Base-by-base conservation (phyloP, 2,113 vertebrate genomes). In the Microcebus lehilahytsara region DNA sequence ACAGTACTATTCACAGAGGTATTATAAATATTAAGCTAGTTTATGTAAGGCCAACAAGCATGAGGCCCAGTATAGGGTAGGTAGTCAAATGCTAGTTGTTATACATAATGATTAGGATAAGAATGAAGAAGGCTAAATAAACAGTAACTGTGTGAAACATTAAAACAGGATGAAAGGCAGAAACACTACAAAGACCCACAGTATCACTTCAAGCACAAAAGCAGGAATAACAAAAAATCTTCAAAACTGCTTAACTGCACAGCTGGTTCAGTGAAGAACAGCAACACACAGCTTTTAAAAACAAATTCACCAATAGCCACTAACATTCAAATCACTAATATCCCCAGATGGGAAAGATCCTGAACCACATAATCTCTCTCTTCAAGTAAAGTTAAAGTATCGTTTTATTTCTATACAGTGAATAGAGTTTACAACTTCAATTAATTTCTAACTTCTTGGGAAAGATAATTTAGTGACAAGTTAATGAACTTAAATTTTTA, bases 401-500 rank as follows among this genome's bases (percentile, higher is more conserved):
- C 46, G 74, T 80, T 64, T 67, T 37, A 78, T 66, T 81, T 95
- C 90, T 62, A 37, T 42, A 93, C 1, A 77, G n/a, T 62, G n/a
- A 71, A 87, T 20, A 89, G 20, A 64, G 13, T 81, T 79, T 79
- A 84, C 27, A 89, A 87, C 77, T 56, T 89, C 60, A 66, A 46
- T 25, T 72, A 58, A 92, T 85, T 88, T 74, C n/a, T 64, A 66
- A 91, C 27, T 84, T 34, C 53, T 86, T 42, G 16, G 46, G 20
- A 93, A 84, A 95, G 49, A 67, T 40, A 78, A 93, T 37, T 85
- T 51, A 71, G 49, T 75, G 22, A 40, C n/a, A 78, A 75, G 42
- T 64, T 83, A 92, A 85, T 30, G 34, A 95, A 74, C 46, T 60
- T 91, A 20, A 89, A 79, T 40, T 53, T 96, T 96, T 89, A 95